phyloP scores from a whole-genome alignment of 2,113 vertebrate species.

The Siphamia tubifer region DNA sequence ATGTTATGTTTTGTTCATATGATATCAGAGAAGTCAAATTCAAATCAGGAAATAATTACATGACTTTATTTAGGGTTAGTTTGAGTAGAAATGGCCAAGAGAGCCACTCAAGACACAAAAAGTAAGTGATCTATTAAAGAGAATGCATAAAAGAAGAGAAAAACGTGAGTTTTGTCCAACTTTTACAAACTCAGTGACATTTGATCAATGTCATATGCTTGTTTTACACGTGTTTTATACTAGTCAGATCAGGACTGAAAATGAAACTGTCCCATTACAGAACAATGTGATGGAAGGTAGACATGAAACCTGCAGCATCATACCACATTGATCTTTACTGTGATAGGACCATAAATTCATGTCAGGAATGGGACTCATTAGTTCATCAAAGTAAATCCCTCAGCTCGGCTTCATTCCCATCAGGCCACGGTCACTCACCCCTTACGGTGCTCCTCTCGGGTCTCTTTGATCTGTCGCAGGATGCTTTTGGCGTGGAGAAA shows the following conservation, averaged over 20 bases:
- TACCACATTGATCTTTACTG: constrained; percentile 15
- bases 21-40: background rate
- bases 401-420: constrained; percentile 16
- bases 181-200: no score
- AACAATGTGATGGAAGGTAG: background rate
- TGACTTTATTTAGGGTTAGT: no score
- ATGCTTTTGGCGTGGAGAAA: constrained; percentile 61
- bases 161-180: no score
- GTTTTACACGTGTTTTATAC: background rate
- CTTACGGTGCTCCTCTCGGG: constrained; percentile 42
- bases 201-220: background rate
- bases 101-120: no score
- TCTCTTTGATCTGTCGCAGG: constrained; percentile 63
- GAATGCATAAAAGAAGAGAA: no score
- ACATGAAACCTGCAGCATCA: constrained; percentile 5
- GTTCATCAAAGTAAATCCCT: constrained; percentile 43
- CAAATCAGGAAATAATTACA: background rate
- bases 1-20: no score
- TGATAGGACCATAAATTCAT: constrained; percentile 11
- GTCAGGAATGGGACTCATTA: constrained; percentile 48
- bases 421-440: constrained; percentile 50
- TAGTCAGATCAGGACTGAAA: background rate
- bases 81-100: background rate
- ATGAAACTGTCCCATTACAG: background rate
- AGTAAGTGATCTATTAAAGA: no score